Base-by-base conservation (phyloP, 2,888 invertebrate species). In the Gandaritis pyraliata region DNA sequence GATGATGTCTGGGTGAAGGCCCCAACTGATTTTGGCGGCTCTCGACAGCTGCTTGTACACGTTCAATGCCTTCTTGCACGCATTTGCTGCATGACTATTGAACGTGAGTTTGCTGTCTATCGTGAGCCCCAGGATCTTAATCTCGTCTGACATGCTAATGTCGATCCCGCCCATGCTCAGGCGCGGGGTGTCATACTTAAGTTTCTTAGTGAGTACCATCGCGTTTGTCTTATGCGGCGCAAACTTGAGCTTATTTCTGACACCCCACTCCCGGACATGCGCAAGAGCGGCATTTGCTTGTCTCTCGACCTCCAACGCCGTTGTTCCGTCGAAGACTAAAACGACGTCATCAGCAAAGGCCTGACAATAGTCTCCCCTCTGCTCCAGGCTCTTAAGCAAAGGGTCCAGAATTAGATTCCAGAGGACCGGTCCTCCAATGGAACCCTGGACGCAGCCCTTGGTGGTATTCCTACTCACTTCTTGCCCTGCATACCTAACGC, bases 351-450 rank as follows among this genome's bases (percentile, higher is more conserved):
- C 65, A 0, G 66, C 66, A n/a, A 59, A 68, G 0, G 68, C 68
- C 11, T 70, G 65, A 6, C 58, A 56, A 38, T 64, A 57, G 1
- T 51, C 23, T 0, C 47, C 48, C 0, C 18, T 39, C 12, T 23
- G 12, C 8, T 53, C 48, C 7, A 62, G n/a, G 41, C 8, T 33
- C 33, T 11, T 33, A 0, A 53, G 41, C 8, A 66, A 59, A 1
- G 66, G 63, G 41, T 70, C 68, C 8, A 71, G 50, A 0, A 70
- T 45, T 0, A 72, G 33, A 45, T 69, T 72, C 70, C 69, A 69
- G 0, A 68, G 29, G 0, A 66, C 48, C 11, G 54, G 54, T 0
- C 54, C 54, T 5, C 54, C 46, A 8, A 53, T 53, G 0, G 53
- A 43, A 6, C 53, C 53, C 7, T 53, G 53, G 0, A 54, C 54